These are phyloP conservation scores for Acrocephalus arundinaceus DNA, from an alignment of 2,113 vertebrate species.

Conservation along the genomic window DNA sequence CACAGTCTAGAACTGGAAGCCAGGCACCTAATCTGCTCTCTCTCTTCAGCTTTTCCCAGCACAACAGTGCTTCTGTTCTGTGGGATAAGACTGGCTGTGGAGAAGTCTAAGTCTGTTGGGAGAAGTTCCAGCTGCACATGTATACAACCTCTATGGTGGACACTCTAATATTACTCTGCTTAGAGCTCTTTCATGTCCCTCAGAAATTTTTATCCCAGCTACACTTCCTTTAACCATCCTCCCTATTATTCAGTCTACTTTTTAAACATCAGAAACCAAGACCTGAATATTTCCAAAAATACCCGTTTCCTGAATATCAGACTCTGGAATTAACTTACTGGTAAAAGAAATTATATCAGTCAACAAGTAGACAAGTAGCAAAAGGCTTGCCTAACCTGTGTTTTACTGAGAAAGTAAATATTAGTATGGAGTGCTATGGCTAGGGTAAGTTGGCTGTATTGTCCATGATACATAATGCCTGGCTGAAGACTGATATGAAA, in stretches of 20 bases:
- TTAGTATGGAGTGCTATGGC: not conserved
- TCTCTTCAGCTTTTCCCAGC: not conserved
- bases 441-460: not conserved
- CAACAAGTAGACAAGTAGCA: not conserved
- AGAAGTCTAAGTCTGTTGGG: not conserved
- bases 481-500: not conserved
- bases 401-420: not conserved
- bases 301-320: not conserved
- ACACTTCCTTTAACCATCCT: not conserved
- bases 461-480: not conserved
- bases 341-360: not conserved
- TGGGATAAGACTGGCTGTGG: not conserved
- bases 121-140: not conserved
- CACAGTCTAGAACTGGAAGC: not conserved
- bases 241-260: not conserved
- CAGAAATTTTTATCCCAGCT: not conserved
- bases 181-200: not conserved
- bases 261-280: not conserved
- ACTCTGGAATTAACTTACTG: not conserved
- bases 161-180: not conserved
- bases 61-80: not conserved
- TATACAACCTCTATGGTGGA: not conserved
- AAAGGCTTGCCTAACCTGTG: not conserved
- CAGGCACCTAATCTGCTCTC: not conserved
- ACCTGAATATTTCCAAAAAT: not conserved